Evolutionary conservation across 2,888 invertebrate species (phyloP).

Genomic region (Lasioglossum morio): DNA sequence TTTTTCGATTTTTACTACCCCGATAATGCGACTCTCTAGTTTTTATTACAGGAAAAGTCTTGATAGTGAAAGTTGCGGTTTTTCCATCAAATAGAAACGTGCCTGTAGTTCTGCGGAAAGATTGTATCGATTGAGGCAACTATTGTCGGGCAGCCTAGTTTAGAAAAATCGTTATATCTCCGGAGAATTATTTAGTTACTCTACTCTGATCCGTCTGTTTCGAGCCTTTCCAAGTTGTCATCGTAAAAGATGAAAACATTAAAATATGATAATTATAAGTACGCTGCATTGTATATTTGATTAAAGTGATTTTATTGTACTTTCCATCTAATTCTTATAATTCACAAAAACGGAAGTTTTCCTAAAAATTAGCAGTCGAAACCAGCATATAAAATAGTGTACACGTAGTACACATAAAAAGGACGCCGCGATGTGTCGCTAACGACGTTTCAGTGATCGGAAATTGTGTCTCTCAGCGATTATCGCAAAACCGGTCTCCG

Average conservation of each 20-base stretch:
- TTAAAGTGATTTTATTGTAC: too few species aligned
- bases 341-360: neutral
- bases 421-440: neutral
- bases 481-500: neutral
- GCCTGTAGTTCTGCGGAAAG: neutral
- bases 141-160: neutral
- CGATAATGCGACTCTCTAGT: neutral
- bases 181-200: conserved; percentile 8
- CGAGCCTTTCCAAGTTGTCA: neutral
- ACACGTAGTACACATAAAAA: neutral
- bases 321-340: neutral
- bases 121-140: neutral
- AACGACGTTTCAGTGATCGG: neutral
- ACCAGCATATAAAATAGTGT: neutral
- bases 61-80: neutral
- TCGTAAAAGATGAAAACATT: too few species aligned
- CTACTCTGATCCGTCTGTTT: neutral
- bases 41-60: neutral
- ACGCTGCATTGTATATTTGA: too few species aligned
- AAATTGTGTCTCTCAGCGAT: neutral
- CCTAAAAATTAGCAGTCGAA: neutral
- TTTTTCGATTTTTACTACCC: neutral
- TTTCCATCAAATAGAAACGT: neutral
- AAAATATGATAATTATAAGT: too few species aligned
- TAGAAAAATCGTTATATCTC: neutral